Percentiles rank a stretch among this genome's conserved stretches.
Evolutionary conservation across 2,888 invertebrate species (phyloP).

Genomic region (Resseliella maxima): DNA sequence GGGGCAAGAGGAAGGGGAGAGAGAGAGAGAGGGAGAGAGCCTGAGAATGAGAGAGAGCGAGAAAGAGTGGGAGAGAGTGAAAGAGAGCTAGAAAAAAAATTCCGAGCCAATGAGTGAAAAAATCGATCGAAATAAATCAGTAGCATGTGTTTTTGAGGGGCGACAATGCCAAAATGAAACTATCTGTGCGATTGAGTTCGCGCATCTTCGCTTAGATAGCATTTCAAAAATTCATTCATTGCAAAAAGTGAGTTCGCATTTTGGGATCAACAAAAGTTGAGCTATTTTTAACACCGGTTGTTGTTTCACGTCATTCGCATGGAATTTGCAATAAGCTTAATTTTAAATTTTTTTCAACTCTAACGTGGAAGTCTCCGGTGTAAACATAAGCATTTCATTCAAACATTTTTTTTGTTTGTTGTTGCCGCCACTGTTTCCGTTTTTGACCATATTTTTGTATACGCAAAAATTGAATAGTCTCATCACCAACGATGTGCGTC

Average conservation of each 20-base stretch:
- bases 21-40: too few species aligned
- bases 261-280: background rate
- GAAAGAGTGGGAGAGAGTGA: too few species aligned
- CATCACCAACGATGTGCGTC: background rate
- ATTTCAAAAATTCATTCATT: background rate
- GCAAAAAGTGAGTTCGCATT: background rate
- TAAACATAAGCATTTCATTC: background rate
- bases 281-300: background rate
- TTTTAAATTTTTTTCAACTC: background rate
- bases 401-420: background rate
- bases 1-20: too few species aligned
- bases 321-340: background rate
- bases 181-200: too few species aligned
- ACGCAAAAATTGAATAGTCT: background rate
- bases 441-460: background rate
- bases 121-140: too few species aligned
- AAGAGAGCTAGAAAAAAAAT: too few species aligned
- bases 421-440: background rate
- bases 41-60: too few species aligned
- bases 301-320: slow-evolving; percentile 35
- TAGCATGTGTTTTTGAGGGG: background rate
- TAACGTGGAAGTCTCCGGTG: background rate
- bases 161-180: background rate
- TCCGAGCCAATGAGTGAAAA: too few species aligned
- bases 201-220: background rate